Evolutionary conservation across 2,888 invertebrate genomes (phyloP), one percentile per base, ranked within the genome.

Genomic region (Acheta domesticus): DNA sequence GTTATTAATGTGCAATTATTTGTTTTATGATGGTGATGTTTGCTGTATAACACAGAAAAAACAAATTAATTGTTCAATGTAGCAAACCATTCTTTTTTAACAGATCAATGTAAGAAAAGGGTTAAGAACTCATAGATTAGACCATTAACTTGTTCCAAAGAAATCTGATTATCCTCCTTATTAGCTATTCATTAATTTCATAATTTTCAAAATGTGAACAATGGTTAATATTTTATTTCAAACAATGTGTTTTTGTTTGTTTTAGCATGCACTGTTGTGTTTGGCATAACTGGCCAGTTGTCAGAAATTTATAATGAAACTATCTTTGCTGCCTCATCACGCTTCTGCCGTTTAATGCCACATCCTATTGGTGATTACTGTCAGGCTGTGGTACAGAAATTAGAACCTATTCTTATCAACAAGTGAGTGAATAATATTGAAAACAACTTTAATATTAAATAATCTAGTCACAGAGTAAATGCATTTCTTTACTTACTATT

Each of bases 291-390:
- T 16, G 82, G 82, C 79, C 84, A 85, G 79, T 79, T 84, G 23
- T 85, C 85, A 19, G 84, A 84, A 79, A 80, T 85, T 50, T 83
- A 85, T 79, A 84, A 84, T 79, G 83, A 84, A 74, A 83, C 83
- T 21, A 77, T 86, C 19, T 78, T 84, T 78, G 83, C 83, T 78
- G 83, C 83, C 3, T 84, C 85, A n/a, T 79, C 81, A 79, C 82
- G 83, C 75, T 80, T 85, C 1, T 86, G 86, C 78, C 80, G 83
- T 75, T 81, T 83, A 78, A 80, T 85, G 62, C 85, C 85, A 4
- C 75, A 79, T 8, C 80, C 82, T 74, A 78, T 83, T 11, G 82
- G 81, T 77, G 75, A 79, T 12, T 82, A 83, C 50, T 86, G 86
- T 80, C 82, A 82, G n/a, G 76, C 81, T 20, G 77, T 83, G 12